Evolutionary conservation across 2,113 vertebrate genomes (phyloP).

Genomic region (Melanerpes aurifrons): DNA sequence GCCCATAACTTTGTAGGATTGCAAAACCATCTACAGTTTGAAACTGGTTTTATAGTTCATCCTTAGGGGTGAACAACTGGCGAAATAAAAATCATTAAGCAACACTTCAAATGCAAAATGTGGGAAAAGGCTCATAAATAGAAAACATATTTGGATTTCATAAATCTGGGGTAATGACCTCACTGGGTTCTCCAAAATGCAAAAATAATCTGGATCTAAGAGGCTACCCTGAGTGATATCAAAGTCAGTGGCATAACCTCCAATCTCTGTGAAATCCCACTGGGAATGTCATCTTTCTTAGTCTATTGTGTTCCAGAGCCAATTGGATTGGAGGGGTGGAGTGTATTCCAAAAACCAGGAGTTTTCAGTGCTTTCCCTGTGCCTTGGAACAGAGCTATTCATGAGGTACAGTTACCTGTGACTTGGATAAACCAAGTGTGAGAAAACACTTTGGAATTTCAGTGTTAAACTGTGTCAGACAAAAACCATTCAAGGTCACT

Average conservation of each 20-base stretch:
- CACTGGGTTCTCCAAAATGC: background rate
- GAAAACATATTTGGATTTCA: background rate
- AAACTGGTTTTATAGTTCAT: background rate
- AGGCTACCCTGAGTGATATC: background rate
- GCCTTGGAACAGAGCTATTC: background rate
- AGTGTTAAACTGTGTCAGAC: accelerated
- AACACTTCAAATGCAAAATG: background rate
- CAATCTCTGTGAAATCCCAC: background rate
- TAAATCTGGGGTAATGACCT: background rate
- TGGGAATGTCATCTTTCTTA: background rate
- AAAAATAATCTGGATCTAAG: background rate
- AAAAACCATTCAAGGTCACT: background rate
- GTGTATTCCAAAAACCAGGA: background rate
- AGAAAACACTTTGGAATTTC: background rate
- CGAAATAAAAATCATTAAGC: background rate
- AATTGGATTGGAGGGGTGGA: no score
- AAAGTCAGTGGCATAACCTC: background rate
- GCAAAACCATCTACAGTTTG: constrained; percentile 18
- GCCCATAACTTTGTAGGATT: background rate
- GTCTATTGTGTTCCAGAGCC: background rate
- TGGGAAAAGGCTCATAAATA: background rate
- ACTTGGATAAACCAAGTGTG: no score
- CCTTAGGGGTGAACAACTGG: background rate
- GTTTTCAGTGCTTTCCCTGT: background rate
- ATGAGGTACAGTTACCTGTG: accelerated